These are phyloP conservation scores for Chaetops frenatus DNA, from an alignment of 2,113 vertebrate genomes.

Conservation along the genomic window DNA sequence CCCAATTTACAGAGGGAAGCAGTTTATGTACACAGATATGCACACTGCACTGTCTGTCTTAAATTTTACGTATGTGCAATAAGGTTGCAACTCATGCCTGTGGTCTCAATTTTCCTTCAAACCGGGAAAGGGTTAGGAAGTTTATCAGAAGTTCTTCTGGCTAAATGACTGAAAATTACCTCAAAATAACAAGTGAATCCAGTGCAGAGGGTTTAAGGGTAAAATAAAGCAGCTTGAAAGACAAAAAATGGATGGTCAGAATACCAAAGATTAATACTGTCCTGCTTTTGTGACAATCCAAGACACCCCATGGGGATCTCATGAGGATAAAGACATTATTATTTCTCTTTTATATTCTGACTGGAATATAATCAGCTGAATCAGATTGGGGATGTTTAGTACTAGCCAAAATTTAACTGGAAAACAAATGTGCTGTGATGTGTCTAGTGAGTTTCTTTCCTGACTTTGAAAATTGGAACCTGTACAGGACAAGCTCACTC, in stretches of 20 bases:
- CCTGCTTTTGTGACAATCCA: not conserved
- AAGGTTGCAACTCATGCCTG: not conserved
- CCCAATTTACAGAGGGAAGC: not conserved
- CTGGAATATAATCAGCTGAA: not conserved
- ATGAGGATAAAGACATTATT: not conserved
- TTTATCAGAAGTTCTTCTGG: not conserved
- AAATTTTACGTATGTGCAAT: not conserved
- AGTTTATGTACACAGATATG: not conserved
- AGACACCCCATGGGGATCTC: not conserved
- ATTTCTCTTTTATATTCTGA: not conserved
- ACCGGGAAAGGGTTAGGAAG: not conserved
- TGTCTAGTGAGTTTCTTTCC: not conserved
- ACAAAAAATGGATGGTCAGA: not conserved
- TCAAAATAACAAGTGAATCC: not conserved
- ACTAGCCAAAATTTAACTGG: not conserved
- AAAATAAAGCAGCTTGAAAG: not conserved
- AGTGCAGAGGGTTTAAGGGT: not conserved
- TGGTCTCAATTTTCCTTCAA: not conserved
- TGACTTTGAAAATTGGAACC: slow-evolving; percentile 1
- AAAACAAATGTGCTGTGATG: not conserved
- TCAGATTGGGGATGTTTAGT: not conserved
- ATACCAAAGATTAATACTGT: not conserved
- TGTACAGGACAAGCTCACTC: not conserved
- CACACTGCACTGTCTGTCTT: not conserved
- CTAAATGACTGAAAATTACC: not conserved